Conservation (phyloP, 2,797 vertebrate genomes). For the Melanotaenia pygmaea region DNA sequence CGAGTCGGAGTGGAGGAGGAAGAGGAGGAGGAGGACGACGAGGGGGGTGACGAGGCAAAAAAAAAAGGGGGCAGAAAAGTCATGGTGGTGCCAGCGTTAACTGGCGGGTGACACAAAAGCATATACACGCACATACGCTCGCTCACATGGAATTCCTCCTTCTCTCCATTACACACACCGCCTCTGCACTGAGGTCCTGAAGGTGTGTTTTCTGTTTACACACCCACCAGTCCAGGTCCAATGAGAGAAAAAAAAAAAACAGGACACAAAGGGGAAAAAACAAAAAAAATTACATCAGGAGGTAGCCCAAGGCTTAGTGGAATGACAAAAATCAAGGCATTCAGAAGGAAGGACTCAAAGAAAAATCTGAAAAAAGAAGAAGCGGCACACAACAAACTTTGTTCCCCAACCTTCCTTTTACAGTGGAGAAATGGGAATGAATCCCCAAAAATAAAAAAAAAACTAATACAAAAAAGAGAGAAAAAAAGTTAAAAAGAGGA, state of each 20-base stretch:
- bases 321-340: conserved; percentile 81
- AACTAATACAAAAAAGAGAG: conserved; percentile 62
- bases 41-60: conserved; percentile 13
- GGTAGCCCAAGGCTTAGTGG: conserved; percentile 92
- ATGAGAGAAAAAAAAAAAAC: conserved; percentile 51
- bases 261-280: conserved; percentile 56
- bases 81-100: conserved; percentile 67
- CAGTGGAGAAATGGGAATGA: conserved; percentile 65
- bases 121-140: conserved; percentile 32
- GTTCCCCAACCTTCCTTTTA: conserved; percentile 70
- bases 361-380: conserved; percentile 36
- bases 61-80: conserved; percentile 42
- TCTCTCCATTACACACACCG: conserved; percentile 30
- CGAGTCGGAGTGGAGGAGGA: conserved; percentile 43
- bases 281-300: conserved; percentile 75
- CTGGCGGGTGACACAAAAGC: conserved; percentile 51
- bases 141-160: conserved; percentile 52
- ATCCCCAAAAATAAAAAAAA: conserved; percentile 42
- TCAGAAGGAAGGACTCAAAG: conserved; percentile 65
- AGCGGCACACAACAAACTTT: conserved; percentile 62
- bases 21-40: conserved; percentile 31
- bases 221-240: conserved; percentile 76
- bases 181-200: conserved; percentile 76
- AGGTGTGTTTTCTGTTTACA: conserved; percentile 67
- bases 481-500: conserved; percentile 68